A percentile compares a stretch with the other conserved stretches of the same genome.
Conservation (phyloP, 2,113 vertebrate species). For the Meleagris gallopavo region DNA sequence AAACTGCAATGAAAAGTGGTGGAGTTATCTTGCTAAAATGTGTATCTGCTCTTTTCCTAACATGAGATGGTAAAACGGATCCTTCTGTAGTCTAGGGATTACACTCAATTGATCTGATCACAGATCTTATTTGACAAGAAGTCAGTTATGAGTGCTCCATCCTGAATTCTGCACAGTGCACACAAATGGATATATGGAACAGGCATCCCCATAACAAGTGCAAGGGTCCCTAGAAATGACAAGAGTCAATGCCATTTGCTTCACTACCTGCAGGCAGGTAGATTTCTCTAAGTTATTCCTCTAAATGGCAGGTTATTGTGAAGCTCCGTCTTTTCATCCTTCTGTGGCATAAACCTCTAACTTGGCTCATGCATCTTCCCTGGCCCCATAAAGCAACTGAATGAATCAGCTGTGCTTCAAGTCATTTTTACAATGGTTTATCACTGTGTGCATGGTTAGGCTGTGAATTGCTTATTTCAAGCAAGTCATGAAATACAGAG, state of each 20-base stretch:
- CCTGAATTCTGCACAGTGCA: neutral
- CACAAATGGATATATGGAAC: neutral
- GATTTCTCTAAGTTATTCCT: neutral
- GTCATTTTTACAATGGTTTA: neutral
- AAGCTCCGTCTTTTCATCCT: neutral
- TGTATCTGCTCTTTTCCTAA: neutral
- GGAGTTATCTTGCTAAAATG: neutral
- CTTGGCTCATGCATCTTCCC: fast-evolving
- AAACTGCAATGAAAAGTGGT: neutral
- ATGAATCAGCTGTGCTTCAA: neutral
- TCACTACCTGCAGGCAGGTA: neutral
- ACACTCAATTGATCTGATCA: neutral
- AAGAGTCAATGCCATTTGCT: neutral
- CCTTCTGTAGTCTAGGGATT: neutral
- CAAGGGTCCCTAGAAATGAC: neutral
- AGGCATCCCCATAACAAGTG: neutral
- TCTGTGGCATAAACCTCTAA: neutral
- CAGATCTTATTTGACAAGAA: neutral
- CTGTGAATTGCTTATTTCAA: neutral
- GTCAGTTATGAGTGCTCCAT: fast-evolving
- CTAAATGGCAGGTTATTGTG: neutral
- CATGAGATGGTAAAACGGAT: neutral
- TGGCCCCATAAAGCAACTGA: neutral
- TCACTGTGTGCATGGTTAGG: neutral
- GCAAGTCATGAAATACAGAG: neutral